Percentiles rank a stretch among this genome's conserved stretches.
Conservation (phyloP, 2,888 invertebrate species). For the Synergus japonicus region DNA sequence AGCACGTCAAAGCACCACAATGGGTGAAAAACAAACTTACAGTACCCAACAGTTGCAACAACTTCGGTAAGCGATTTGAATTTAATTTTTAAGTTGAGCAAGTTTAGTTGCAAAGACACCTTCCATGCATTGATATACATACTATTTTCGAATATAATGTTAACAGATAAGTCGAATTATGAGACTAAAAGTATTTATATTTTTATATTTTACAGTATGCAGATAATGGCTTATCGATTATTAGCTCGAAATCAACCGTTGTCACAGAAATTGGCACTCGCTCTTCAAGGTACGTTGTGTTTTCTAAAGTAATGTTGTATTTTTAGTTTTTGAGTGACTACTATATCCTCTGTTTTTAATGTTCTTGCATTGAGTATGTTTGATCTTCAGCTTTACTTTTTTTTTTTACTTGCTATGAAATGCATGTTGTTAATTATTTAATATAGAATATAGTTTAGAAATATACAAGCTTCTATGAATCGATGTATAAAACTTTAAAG, state of each 20-base stretch:
- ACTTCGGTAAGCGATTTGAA: slow-evolving; percentile 80
- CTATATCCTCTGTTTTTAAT: slow-evolving; percentile 64
- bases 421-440: neutral
- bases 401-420: neutral
- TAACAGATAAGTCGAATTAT: neutral
- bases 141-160: slow-evolving; percentile 39
- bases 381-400: slow-evolving; percentile 7
- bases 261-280: slow-evolving; percentile 86
- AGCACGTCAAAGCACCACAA: slow-evolving; percentile 84
- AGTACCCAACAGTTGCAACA: slow-evolving; percentile 91
- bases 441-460: neutral
- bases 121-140: neutral
- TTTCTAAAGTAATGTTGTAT: slow-evolving; percentile 13
- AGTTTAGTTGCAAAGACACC: neutral
- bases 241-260: slow-evolving; percentile 95
- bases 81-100: neutral
- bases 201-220: slow-evolving; percentile 80
- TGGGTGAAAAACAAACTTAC: slow-evolving; percentile 83
- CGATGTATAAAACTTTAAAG: neutral
- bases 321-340: slow-evolving; percentile 63
- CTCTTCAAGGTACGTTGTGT: slow-evolving; percentile 81
- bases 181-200: slow-evolving; percentile 8
- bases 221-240: slow-evolving; percentile 96
- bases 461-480: neutral
- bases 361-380: neutral